A percentile compares a stretch with the other conserved stretches of the same genome.
phyloP scores from a whole-genome alignment of 2,888 invertebrate species.

The Plagodis dolabraria region DNA sequence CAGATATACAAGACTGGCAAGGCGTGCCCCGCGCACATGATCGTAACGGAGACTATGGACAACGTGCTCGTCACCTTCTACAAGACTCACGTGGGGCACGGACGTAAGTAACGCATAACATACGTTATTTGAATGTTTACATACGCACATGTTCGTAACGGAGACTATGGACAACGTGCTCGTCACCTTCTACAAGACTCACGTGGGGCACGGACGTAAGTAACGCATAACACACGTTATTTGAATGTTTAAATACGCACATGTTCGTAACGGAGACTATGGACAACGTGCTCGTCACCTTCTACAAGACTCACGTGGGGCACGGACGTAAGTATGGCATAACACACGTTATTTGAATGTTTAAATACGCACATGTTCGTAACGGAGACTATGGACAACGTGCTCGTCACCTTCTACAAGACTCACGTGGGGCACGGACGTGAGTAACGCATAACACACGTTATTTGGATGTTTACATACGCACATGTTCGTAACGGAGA shows the following conservation, averaged over 20 bases:
- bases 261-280: conserved; percentile 78
- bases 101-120: conserved; percentile 66
- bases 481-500: too few species aligned
- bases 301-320: conserved; percentile 78
- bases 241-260: too few species aligned
- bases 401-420: conserved; percentile 75
- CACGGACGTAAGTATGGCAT: conserved; percentile 71
- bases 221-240: too few species aligned
- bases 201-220: conserved; percentile 77
- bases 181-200: conserved; percentile 77
- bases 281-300: conserved; percentile 71
- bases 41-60: conserved; percentile 74
- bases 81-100: conserved; percentile 78
- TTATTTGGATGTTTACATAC: too few species aligned
- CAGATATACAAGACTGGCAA: conserved; percentile 80
- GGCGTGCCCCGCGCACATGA: conserved; percentile 79
- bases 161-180: conserved; percentile 72
- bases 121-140: too few species aligned
- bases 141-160: conserved; percentile 78
- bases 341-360: too few species aligned
- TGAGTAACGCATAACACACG: too few species aligned
- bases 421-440: conserved; percentile 78
- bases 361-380: conserved; percentile 80
- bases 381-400: conserved; percentile 71
- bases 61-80: conserved; percentile 74